Percentiles rank a stretch among this genome's conserved stretches.
These are phyloP conservation scores for Hipposideros armiger DNA, from an alignment of 2,113 vertebrate species.

Conservation along the genomic window DNA sequence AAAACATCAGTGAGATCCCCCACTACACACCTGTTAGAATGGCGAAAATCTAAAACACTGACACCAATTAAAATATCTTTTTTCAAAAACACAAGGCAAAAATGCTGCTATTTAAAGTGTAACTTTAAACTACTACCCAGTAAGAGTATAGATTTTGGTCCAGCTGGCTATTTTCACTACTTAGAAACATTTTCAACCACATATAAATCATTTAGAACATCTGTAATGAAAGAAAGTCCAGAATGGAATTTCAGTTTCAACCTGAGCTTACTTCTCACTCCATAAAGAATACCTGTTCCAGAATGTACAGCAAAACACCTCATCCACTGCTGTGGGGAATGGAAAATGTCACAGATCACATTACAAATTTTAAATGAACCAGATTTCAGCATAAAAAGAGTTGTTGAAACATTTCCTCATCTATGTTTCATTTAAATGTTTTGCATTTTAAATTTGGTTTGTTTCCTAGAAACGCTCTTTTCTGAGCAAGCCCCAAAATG, in stretches of 20 bases:
- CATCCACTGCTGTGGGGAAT: rapidly evolving
- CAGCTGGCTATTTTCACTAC: background rate
- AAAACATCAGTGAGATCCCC: background rate
- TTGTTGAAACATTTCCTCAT: too few species aligned
- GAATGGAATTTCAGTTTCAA: background rate
- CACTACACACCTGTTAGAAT: background rate
- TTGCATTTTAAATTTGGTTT: too few species aligned
- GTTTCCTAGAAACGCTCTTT: too few species aligned
- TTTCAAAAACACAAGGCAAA: background rate
- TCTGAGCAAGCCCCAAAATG: too few species aligned
- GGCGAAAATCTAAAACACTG: background rate
- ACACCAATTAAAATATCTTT: background rate
- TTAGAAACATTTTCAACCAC: conserved; percentile 12
- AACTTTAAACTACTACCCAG: background rate
- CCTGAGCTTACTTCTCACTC: background rate
- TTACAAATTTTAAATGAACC: background rate
- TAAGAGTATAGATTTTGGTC: background rate
- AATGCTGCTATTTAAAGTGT: background rate
- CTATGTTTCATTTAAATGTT: too few species aligned
- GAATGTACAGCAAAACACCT: background rate
- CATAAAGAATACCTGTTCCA: background rate
- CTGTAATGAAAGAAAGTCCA: background rate
- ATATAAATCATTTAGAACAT: background rate
- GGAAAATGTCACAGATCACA: background rate
- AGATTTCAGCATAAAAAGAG: too few species aligned